Evolutionary conservation across 2,113 vertebrate species (phyloP).

Genomic region (Mesembrinibis cayennensis): DNA sequence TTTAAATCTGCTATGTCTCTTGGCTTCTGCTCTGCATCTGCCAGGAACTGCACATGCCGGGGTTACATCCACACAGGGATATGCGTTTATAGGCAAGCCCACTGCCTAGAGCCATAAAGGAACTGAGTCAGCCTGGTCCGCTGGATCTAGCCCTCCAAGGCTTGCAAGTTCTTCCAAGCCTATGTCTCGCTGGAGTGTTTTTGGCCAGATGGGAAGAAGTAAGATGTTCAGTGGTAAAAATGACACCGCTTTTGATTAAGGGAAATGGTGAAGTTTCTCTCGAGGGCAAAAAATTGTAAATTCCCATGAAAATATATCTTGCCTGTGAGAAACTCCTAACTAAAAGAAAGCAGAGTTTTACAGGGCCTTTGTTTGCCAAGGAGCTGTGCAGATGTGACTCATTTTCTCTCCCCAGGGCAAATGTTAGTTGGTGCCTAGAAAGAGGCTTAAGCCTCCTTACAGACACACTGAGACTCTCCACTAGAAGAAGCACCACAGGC

Average conservation of each 20-base stretch:
- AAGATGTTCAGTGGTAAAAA: constrained; percentile 52
- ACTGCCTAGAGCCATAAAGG: constrained; percentile 35
- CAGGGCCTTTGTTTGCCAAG: not conserved
- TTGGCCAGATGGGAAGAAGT: constrained; percentile 30
- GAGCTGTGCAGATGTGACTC: constrained; percentile 38
- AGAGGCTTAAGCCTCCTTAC: not conserved
- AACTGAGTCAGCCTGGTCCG: constrained; percentile 51
- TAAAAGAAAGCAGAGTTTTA: constrained; percentile 34
- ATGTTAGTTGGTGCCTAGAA: constrained; percentile 42
- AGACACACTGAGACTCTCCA: not conserved
- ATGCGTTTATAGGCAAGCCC: constrained; percentile 27
- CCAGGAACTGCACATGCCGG: constrained; percentile 55
- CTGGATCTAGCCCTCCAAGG: constrained; percentile 6
- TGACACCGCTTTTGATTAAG: constrained; percentile 22
- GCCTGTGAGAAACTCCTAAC: constrained; percentile 15
- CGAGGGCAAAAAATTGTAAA: constrained; percentile 48
- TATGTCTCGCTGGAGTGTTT: constrained; percentile 8
- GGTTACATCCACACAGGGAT: constrained; percentile 35
- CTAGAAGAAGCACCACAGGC: not conserved
- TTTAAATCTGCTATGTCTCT: not conserved
- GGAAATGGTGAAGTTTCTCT: constrained; percentile 36
- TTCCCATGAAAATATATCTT: constrained; percentile 57
- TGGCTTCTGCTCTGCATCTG: constrained; percentile 42
- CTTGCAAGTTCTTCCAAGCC: constrained; percentile 54
- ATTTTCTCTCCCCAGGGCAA: constrained; percentile 32